Base-by-base conservation (phyloP, 2,113 vertebrate genomes). In the Carassius carassius region DNA sequence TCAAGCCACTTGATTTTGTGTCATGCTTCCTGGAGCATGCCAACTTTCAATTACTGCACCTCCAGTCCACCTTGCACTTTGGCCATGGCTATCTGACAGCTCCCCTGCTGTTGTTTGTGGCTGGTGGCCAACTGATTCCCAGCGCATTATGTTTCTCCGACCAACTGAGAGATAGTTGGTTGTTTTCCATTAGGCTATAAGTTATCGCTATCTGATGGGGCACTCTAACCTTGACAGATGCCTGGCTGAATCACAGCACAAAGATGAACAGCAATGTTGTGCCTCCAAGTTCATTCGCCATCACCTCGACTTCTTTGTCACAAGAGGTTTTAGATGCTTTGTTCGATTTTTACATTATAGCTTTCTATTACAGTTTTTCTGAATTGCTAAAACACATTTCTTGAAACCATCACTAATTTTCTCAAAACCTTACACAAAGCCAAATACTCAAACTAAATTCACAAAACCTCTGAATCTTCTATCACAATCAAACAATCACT, bases 11-110 rank as follows among this genome's bases (percentile, higher is more conserved):
- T 90, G 91, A 87, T 88, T 90, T 88, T 86, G 92, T 90, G 94
- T 94, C 93, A 94, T 88, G 95, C 95, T 95, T 91, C 92, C 86
- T 91, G 92, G 91, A 95, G 95, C 94, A 89, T 92, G 88, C 92
- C 94, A 91, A 91, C 92, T 95, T 95, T 94, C 94, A 95, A 95
- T 95, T 94, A 94, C 92, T 86, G 91, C 85, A 88, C 90, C 91
- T 90, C 88, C 65, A 78, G 89, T 92, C 92, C 89, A 90, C 89
- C 89, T 90, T 91, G 92, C 91, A 87, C 91, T 88, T 86, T 86
- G 86, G 92, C 89, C 86, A 29, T 37, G 32, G 81, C 85, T 87
- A 89, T 88, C 89, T 87, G 89, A 88, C 88, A 91, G 89, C 90
- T 89, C 69, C 82, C 90, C 90, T 89, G 72, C 72, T 92, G 91